Evolutionary conservation across 2,888 invertebrate species (phyloP), one percentile per base, ranked within the genome.

Genomic region (Drosophila phalerata): DNA sequence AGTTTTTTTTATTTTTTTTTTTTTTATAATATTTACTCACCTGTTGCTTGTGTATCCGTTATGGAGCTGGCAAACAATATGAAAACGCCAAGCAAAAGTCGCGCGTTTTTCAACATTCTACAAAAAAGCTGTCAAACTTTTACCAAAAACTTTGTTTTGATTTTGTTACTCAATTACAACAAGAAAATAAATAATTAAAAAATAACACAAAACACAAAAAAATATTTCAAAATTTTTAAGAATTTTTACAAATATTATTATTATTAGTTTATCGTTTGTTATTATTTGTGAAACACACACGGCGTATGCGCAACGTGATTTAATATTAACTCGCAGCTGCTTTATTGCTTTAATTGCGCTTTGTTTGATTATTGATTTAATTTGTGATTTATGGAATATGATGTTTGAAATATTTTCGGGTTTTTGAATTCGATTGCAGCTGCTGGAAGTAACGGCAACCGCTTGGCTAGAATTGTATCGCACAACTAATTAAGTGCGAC

Each of bases 391-490:
- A 17, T 42, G 30, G 13, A 10, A 37, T n/a, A 22, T 38, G 30
- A 15, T 53, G 15, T 37, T 55, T 38, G 11, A 28, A 37, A 25
- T 43, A 13, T n/a, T 43, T 43, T 40, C 28, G 28, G 37, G 4
- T 10, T 37, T 13, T 37, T 25, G 11, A 4, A 40, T 53, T 55
- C 57, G 62, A 73, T 38, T 72, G 77, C 80, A 63, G 69, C 43
- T 55, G 68, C 38, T 52, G 68, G 65, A 13, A 22, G 25, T 22
- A 67, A 57, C 84, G 69, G 66, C 88, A 80, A 81, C 90, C 91
- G 90, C 79, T 82, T 88, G 73, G 88, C 78, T 90, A 80, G 91
- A 89, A 90, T 85, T 83, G 79, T 84, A 77, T 78, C 85, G 89
- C 81, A 79, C 81, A 86, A 90, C 89, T 90, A 90, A 88, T 89